These are phyloP conservation scores for Montipora capitata DNA, from an alignment of 92 coral and sea anemone species.

Conservation along the genomic window DNA sequence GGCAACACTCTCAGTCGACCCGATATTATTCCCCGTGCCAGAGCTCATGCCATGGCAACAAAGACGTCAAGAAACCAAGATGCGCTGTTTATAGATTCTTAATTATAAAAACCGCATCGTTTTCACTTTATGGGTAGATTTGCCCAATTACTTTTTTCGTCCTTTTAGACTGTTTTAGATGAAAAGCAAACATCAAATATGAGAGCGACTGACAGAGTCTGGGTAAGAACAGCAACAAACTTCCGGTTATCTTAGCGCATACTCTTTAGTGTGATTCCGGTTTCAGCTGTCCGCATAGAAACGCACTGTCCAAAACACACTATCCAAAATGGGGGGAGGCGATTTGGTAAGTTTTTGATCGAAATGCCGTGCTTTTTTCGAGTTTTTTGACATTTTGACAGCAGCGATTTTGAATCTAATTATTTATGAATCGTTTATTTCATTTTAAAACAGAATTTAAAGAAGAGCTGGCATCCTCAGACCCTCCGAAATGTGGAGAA, in stretches of 20 bases:
- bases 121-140: no score
- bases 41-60: conserved; percentile 44
- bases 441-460: conserved; percentile 87
- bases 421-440: not conserved
- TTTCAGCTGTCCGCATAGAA: not conserved
- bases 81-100: no score
- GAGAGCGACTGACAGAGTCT: not conserved
- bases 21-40: not conserved
- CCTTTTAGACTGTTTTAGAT: no score
- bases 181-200: not conserved
- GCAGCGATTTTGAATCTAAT: not conserved
- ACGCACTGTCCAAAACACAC: not conserved
- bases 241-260: conserved; percentile 15
- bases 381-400: not conserved
- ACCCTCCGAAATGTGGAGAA: conserved; percentile 98
- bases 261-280: not conserved
- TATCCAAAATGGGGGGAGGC: conserved; percentile 94
- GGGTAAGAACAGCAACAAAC: not conserved
- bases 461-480: conserved; percentile 99
- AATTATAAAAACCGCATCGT: no score
- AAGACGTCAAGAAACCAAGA: conserved; percentile 20
- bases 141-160: no score
- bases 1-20: no score
- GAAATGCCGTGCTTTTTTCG: not conserved
- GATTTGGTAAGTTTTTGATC: conserved; percentile 88